These are phyloP conservation scores for Lacerta viridis DNA, from an alignment of 2,797 vertebrate genomes.

Conservation along the genomic window DNA sequence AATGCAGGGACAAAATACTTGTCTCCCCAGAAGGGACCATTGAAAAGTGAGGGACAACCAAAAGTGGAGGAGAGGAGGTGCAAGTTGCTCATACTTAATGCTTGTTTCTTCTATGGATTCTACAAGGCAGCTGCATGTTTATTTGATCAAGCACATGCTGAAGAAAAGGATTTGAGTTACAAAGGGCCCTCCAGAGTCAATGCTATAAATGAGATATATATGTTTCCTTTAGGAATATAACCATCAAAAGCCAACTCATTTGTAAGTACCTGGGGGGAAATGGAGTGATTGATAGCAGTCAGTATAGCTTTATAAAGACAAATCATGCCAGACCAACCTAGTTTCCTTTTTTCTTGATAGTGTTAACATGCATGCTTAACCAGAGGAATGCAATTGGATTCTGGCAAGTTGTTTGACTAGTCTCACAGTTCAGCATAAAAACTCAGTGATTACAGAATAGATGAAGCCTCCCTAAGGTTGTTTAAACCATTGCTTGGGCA, in stretches of 20 bases:
- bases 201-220: background rate
- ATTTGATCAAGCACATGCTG: background rate
- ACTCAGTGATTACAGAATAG: background rate
- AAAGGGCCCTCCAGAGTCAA: background rate
- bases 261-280: background rate
- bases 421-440: background rate
- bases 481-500: background rate
- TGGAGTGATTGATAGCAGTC: constrained; percentile 11
- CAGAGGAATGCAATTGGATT: background rate
- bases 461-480: background rate
- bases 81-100: background rate
- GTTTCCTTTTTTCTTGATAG: background rate
- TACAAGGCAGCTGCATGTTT: background rate
- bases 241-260: constrained; percentile 1
- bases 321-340: background rate
- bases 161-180: background rate
- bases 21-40: background rate
- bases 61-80: background rate
- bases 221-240: constrained; percentile 3
- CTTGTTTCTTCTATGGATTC: background rate
- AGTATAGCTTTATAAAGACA: background rate
- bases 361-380: background rate
- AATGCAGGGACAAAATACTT: too few species aligned
- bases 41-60: background rate
- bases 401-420: background rate